Evolutionary conservation across 2,888 invertebrate species (phyloP).

Genomic region (Hydrotaea cyrtoneurina): DNA sequence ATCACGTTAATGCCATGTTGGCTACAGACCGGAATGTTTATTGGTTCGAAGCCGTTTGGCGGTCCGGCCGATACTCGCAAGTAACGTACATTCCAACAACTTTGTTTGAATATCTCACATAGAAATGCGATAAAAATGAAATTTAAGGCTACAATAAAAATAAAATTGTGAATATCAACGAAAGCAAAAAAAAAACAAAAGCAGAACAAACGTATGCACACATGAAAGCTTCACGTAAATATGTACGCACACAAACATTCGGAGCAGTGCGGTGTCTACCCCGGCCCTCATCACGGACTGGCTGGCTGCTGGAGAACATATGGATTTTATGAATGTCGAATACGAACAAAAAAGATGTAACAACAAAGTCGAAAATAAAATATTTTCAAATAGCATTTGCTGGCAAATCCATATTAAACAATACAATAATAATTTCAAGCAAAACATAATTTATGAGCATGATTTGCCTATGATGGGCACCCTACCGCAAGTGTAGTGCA

Average conservation of each 20-base stretch:
- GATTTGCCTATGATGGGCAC: slow-evolving; percentile 9
- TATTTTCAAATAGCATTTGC: slow-evolving; percentile 1
- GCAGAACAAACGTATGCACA: not conserved
- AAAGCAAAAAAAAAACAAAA: slow-evolving; percentile 33
- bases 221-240: not conserved
- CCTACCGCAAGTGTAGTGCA: not conserved
- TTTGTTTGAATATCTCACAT: slow-evolving; percentile 29
- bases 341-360: not conserved
- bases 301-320: slow-evolving; percentile 17
- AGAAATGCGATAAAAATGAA: slow-evolving; percentile 52
- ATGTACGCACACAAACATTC: not conserved
- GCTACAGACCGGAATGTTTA: slow-evolving; percentile 42
- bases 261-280: not conserved
- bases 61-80: not conserved
- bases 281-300: not conserved
- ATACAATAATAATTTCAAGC: slow-evolving; percentile 26
- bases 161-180: slow-evolving; percentile 27
- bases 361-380: not conserved
- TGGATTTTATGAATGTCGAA: slow-evolving; percentile 14
- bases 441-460: slow-evolving; percentile 27
- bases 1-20: slow-evolving; percentile 36
- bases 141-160: slow-evolving; percentile 59
- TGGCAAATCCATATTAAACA: slow-evolving; percentile 19
- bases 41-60: not conserved
- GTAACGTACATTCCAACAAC: slow-evolving; percentile 12